Percentiles rank a stretch among this genome's conserved stretches.
These are phyloP conservation scores for Leucopternis melanops DNA, from an alignment of 2,113 vertebrate genomes.

Conservation along the genomic window DNA sequence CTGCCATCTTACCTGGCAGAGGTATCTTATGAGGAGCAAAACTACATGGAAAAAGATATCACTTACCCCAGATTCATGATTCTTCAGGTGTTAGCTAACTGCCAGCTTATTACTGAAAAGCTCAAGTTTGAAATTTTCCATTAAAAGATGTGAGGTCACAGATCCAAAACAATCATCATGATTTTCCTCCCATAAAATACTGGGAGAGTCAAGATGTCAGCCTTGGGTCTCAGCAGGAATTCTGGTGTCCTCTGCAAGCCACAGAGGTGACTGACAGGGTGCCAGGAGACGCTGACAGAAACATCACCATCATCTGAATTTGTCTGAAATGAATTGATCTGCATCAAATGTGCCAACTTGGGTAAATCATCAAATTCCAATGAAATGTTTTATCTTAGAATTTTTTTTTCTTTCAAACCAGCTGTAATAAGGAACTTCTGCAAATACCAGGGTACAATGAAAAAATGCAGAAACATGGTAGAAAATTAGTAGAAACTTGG, in stretches of 20 bases:
- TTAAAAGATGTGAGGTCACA: neutral
- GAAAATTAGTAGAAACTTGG: neutral
- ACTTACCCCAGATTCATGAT: neutral
- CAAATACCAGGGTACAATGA: neutral
- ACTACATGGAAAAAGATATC: neutral
- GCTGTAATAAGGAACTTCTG: neutral
- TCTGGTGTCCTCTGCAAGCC: neutral
- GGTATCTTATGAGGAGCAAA: neutral
- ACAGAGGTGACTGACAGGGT: neutral
- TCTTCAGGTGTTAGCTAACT: neutral
- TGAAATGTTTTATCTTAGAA: neutral
- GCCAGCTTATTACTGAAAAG: neutral
- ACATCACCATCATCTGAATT: neutral
- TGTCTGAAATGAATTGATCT: neutral
- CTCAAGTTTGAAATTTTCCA: neutral
- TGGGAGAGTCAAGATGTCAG: neutral
- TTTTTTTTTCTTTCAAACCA: neutral
- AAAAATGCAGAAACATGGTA: neutral
- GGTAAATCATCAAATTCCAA: neutral
- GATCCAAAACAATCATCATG: neutral
- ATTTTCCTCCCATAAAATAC: neutral
- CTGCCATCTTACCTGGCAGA: neutral
- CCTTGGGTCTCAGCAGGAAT: neutral
- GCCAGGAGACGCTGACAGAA: neutral
- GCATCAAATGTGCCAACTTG: neutral